A percentile compares a stretch with the other conserved stretches of the same genome.
Conservation (phyloP, 1,140 invertebrate species). For the Panulirus ornatus region DNA sequence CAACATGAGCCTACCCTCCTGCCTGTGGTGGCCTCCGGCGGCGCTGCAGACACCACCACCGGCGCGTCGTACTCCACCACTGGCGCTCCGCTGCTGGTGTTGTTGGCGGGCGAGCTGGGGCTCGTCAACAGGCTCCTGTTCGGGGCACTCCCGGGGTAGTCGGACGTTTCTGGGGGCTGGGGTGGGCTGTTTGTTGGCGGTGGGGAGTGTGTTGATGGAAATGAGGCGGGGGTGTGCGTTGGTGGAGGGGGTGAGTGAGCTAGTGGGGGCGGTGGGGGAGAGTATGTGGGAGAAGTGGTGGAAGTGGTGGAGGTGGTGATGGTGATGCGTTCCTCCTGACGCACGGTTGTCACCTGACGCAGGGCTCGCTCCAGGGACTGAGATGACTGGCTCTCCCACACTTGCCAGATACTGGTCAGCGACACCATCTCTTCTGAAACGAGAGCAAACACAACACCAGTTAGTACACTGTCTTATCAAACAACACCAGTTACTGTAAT, state of each 20-base stretch:
- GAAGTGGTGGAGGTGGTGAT: slow-evolving; percentile 38
- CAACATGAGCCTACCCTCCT: not conserved
- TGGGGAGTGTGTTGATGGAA: too few relatives aligned
- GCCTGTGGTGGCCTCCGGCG: slow-evolving; percentile 23
- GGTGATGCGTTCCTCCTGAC: slow-evolving; percentile 8
- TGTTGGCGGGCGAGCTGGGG: not conserved
- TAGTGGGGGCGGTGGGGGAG: not conserved
- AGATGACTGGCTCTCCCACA: slow-evolving; percentile 58
- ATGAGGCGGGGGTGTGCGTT: not conserved
- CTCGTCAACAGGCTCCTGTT: not conserved
- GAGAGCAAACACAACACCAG: too few relatives aligned
- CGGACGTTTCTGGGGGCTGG: slow-evolving; percentile 33
- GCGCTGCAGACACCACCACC: slow-evolving; percentile 27
- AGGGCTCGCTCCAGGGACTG: slow-evolving; percentile 51
- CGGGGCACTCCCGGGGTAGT: not conserved
- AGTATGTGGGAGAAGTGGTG: slow-evolving; percentile 12
- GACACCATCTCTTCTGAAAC: slow-evolving; percentile 62
- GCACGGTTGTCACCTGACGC: slow-evolving; percentile 42
- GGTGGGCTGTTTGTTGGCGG: slow-evolving; percentile 47
- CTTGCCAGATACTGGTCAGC: slow-evolving; percentile 59
- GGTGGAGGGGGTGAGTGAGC: slow-evolving; percentile 5
- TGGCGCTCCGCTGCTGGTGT: not conserved
- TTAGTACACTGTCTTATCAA: too few relatives aligned
- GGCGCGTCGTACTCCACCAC: slow-evolving; percentile 64
- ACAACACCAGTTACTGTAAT: too few relatives aligned